phyloP scores from a whole-genome alignment of 2,113 vertebrate genomes.

The Psittacula cyanocephala region DNA sequence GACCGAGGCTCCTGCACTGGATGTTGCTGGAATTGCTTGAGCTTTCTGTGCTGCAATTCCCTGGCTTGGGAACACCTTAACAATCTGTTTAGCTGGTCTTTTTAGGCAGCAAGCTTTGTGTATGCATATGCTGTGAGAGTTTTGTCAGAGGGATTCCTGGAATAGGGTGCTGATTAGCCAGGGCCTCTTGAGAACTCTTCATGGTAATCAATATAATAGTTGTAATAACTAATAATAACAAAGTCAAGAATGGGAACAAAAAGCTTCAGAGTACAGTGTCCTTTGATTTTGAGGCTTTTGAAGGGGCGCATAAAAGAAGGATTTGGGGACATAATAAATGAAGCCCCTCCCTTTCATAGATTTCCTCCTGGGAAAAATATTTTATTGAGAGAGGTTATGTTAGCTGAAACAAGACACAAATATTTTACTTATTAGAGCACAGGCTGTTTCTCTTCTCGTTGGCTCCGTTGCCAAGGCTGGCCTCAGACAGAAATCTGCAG shows the following conservation, averaged over 20 bases:
- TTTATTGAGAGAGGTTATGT: slow-evolving; percentile 54
- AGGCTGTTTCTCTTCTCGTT: slow-evolving; percentile 49
- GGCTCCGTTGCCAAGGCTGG: slow-evolving; percentile 28
- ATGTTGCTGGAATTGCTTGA: not conserved
- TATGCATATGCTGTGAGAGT: slow-evolving; percentile 12
- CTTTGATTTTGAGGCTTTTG: slow-evolving; percentile 22
- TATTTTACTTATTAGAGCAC: slow-evolving; percentile 70
- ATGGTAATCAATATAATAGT: slow-evolving; percentile 49
- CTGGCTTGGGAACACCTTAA: not conserved
- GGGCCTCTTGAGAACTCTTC: not conserved
- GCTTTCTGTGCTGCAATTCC: not conserved
- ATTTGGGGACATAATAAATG: slow-evolving; percentile 21
- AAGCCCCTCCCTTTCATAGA: slow-evolving; percentile 1
- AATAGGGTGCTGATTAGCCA: slow-evolving; percentile 53
- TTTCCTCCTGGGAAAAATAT: slow-evolving; percentile 59
- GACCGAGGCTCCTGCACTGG: accelerated
- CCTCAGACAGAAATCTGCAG: slow-evolving; percentile 23
- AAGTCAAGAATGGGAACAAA: slow-evolving; percentile 17
- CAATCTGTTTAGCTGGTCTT: not conserved
- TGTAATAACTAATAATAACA: slow-evolving; percentile 43
- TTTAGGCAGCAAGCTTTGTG: not conserved
- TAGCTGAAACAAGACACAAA: slow-evolving; percentile 63
- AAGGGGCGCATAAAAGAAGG: slow-evolving; percentile 1
- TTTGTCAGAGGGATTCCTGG: slow-evolving; percentile 29
- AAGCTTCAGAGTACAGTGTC: not conserved